Evolutionary conservation across 2,888 invertebrate species (phyloP).

Genomic region (Imbricaverruca yamaguchii): DNA sequence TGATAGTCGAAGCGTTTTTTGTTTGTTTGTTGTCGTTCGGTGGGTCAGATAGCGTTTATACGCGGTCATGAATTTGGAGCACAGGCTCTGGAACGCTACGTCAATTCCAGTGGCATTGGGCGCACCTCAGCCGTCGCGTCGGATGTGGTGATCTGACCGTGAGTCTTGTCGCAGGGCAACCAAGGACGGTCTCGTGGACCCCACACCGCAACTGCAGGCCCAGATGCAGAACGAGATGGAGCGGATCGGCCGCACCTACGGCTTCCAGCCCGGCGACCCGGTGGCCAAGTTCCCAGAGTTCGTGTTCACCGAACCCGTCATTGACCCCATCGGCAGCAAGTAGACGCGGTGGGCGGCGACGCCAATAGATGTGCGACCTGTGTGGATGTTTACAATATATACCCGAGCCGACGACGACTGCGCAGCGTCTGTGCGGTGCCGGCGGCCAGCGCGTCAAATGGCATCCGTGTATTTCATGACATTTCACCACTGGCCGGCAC

Average conservation of each 20-base stretch:
- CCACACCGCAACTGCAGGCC: conserved; percentile 64
- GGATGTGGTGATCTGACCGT: background rate
- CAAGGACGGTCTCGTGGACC: conserved; percentile 73
- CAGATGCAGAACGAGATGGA: conserved; percentile 70
- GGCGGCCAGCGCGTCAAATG: no score
- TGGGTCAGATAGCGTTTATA: no score
- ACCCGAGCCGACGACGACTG: background rate
- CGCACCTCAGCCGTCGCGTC: no score
- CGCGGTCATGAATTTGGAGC: no score
- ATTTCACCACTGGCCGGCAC: no score
- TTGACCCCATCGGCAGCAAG: conserved; percentile 14
- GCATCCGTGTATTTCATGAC: no score
- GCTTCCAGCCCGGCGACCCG: conserved; percentile 66
- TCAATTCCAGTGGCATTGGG: no score
- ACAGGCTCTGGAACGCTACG: no score
- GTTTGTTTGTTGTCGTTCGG: no score
- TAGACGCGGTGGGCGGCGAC: background rate
- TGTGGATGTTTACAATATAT: conserved; percentile 6
- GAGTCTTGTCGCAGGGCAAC: conserved; percentile 46
- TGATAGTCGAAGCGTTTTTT: no score
- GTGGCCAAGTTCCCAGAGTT: conserved; percentile 85
- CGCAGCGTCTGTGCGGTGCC: no score
- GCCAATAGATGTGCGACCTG: no score
- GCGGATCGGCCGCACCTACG: conserved; percentile 67
- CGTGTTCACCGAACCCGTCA: conserved; percentile 50